Evolutionary conservation across 2,888 invertebrate genomes (phyloP), one percentile per base, ranked within the genome.

Genomic region (Baccha elongata): DNA sequence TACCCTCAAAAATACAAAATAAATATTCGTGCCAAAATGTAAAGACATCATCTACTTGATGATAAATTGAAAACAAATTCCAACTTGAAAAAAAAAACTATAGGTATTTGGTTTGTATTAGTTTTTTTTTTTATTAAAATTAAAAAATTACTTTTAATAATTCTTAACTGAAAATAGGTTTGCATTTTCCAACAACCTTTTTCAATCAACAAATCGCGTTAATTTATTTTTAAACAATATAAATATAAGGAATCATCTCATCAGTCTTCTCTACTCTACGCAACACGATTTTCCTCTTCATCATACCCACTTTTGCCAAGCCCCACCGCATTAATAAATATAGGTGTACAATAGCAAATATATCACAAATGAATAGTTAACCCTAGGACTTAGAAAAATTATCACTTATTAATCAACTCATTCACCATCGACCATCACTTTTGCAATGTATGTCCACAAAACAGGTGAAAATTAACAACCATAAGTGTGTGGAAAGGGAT

Each of bases 401-500:
- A 40, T 46, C 42, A 32, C 8, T 37, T 37, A 40, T 55, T 37
- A 55, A 75, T 29, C 58, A 74, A 74, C 29, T 69, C 55, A 62
- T 69, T 40, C 52, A 60, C 58, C 29, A 32, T 32, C 29, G 5
- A 23, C 3, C 5, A 69, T 64, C 65, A 74, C 74, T 80, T 74
- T 69, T 69, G 64, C 40, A 23, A 15, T 35, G 40, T 80, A 64
- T 60, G 65, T 52, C 4, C 37, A 75, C 60, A 68, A 64, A 23
- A 75, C 81, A 81, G 81, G 81, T 81, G 75, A 42, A 76, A 53
- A 40, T 50, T 37, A 40, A 40, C 2, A 5, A 5, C 15, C 13
- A 53, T 50, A 53, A 72, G 44, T 42, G 75, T 23, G 60, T 68
- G 75, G 60, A 35, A 48, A 67, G 52, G 11, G 65, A 69, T 65